Conservation (phyloP, 2,888 invertebrate genomes). For the Mellilla xanthometata region DNA sequence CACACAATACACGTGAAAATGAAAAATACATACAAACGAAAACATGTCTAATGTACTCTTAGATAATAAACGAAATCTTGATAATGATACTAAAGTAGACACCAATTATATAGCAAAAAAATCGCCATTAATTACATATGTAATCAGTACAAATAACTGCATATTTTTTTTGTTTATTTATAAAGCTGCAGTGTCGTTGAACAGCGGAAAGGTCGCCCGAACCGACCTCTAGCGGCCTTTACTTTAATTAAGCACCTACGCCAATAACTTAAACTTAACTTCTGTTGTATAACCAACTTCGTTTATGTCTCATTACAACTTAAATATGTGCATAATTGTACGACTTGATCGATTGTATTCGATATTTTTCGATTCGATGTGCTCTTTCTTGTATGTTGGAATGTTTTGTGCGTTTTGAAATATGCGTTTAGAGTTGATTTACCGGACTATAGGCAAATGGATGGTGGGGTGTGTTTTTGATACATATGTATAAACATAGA, state of each 20-base stretch:
- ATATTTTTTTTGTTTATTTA: constrained; percentile 4
- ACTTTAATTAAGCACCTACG: constrained; percentile 38
- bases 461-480: too few species aligned
- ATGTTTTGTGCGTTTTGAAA: neutral
- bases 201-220: constrained; percentile 36
- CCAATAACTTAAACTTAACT: constrained; percentile 28
- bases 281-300: constrained; percentile 30
- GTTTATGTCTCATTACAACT: constrained; percentile 31
- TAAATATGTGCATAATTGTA: constrained; percentile 29
- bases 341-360: constrained; percentile 20
- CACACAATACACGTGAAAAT: too few species aligned
- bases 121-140: too few species aligned
- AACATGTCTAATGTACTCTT: too few species aligned
- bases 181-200: constrained; percentile 26
- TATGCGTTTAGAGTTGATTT: too few species aligned
- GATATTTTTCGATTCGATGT: constrained; percentile 17
- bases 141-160: too few species aligned
- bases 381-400: constrained; percentile 5
- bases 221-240: constrained; percentile 30
- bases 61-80: too few species aligned
- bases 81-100: too few species aligned
- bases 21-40: too few species aligned
- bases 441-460: too few species aligned
- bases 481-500: too few species aligned
- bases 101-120: too few species aligned